Evolutionary conservation across 2,888 invertebrate species (phyloP).

Genomic region (Amphipoea lucens): DNA sequence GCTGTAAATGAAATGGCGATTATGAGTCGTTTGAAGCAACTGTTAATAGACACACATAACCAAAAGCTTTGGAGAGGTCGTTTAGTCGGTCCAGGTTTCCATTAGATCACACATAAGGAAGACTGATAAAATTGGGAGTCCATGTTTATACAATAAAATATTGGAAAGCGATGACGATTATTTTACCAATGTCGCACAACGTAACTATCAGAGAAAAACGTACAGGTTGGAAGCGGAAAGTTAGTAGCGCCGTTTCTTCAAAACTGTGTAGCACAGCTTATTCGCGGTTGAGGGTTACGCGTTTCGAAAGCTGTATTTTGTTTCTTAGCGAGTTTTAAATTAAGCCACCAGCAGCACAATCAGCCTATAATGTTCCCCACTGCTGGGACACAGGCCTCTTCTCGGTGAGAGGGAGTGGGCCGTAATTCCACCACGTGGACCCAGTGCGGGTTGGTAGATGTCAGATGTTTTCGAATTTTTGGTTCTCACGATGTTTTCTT

Average conservation of each 20-base stretch:
- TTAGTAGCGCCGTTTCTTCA: background rate
- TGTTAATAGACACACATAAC: background rate
- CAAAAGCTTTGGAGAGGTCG: background rate
- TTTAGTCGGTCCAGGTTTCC: background rate
- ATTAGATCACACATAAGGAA: background rate
- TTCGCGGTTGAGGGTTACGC: background rate
- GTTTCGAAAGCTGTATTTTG: background rate
- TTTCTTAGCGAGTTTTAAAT: background rate
- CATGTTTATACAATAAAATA: background rate
- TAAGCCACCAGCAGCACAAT: background rate
- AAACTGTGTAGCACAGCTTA: background rate
- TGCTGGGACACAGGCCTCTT: background rate
- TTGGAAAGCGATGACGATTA: background rate
- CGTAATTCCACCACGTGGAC: background rate
- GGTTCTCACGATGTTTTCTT: background rate
- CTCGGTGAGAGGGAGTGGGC: background rate
- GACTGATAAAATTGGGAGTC: background rate
- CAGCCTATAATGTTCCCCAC: background rate
- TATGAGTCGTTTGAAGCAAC: background rate
- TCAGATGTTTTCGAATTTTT: background rate
- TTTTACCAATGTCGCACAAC: too few species aligned
- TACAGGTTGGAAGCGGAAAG: background rate
- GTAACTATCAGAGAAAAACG: background rate
- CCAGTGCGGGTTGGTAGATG: background rate
- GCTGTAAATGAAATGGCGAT: slow-evolving; percentile 67